A percentile compares a stretch with the other conserved stretches of the same genome.
Evolutionary conservation across 2,797 vertebrate genomes (phyloP).

Genomic region (Rousettus madagascariensis): DNA sequence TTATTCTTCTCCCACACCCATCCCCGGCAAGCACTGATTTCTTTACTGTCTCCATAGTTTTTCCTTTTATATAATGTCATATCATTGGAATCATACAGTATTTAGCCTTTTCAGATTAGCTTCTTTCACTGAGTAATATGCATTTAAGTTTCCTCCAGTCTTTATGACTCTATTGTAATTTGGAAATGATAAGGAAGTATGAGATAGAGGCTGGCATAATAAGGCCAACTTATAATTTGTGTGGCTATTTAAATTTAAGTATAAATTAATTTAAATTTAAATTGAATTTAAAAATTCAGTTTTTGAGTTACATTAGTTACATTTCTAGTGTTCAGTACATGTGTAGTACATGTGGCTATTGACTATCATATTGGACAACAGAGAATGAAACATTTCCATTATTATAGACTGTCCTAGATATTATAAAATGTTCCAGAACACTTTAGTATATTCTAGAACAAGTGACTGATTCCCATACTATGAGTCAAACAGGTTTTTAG

Average conservation of each 20-base stretch:
- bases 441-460: constrained; percentile 33
- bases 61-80: background rate
- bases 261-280: background rate
- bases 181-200: background rate
- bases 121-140: background rate
- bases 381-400: background rate
- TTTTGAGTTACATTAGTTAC: background rate
- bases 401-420: background rate
- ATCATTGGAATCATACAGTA: background rate
- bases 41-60: background rate
- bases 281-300: background rate
- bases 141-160: background rate
- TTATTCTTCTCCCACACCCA: background rate
- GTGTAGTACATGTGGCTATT: background rate
- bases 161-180: background rate
- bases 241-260: constrained; percentile 27
- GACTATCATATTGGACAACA: background rate
- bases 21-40: background rate
- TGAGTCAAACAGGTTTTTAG: constrained; percentile 1
- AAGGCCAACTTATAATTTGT: background rate
- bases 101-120: background rate
- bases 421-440: constrained; percentile 18
- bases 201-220: background rate
- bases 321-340: background rate
- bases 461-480: background rate